These are phyloP conservation scores for Diaperis boleti DNA, from an alignment of 2,888 invertebrate species.

Conservation along the genomic window DNA sequence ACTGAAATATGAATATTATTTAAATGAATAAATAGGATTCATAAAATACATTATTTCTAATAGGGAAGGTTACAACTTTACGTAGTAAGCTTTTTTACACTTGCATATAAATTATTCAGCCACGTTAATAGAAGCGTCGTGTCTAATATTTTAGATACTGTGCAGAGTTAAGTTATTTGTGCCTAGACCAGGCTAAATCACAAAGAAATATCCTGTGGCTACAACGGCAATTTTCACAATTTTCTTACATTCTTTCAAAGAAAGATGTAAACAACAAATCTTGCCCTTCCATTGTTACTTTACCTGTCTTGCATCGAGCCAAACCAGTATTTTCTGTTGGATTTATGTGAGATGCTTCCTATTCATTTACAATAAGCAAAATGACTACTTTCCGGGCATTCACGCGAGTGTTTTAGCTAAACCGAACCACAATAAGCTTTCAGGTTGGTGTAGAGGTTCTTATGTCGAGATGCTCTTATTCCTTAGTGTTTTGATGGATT, in stretches of 20 bases:
- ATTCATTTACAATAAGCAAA: neutral
- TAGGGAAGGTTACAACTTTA: too few relatives aligned
- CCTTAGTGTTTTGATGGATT: slow-evolving; percentile 7
- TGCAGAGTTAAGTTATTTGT: slow-evolving; percentile 19
- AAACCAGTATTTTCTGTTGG: neutral
- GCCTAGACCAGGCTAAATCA: slow-evolving; percentile 16
- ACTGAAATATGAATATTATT: too few relatives aligned
- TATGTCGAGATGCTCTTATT: neutral
- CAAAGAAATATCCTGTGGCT: slow-evolving; percentile 22
- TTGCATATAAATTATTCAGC: neutral
- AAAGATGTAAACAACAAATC: slow-evolving; percentile 5
- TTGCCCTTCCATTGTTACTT: slow-evolving; percentile 5
- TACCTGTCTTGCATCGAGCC: neutral
- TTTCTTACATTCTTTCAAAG: slow-evolving; percentile 11
- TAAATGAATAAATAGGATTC: too few relatives aligned
- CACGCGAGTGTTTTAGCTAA: too few relatives aligned
- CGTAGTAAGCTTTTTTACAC: too few relatives aligned
- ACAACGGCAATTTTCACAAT: slow-evolving; percentile 16
- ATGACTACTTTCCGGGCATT: slow-evolving; percentile 1
- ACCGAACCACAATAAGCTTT: neutral
- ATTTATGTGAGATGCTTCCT: neutral
- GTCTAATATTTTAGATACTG: slow-evolving; percentile 17
- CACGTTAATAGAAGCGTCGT: slow-evolving; percentile 25
- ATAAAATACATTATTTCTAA: too few relatives aligned
- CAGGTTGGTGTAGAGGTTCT: neutral